Evolutionary conservation across 2,888 invertebrate species (phyloP).

Genomic region (Patella ulyssiponensis): DNA sequence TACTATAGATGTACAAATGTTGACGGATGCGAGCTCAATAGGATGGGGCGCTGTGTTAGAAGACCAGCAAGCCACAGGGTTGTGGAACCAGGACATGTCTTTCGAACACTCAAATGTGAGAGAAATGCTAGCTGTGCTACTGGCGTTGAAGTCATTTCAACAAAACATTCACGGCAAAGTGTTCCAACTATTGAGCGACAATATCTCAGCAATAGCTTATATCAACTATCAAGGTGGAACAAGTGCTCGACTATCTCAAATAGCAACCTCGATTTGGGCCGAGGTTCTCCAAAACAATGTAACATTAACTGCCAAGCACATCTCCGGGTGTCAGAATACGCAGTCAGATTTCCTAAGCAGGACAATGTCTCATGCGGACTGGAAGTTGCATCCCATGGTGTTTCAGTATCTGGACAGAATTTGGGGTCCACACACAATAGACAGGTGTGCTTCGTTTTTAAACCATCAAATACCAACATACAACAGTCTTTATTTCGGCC

Average conservation of each 20-base stretch:
- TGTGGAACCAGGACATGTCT: conserved; percentile 10
- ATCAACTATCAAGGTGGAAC: conserved; percentile 12
- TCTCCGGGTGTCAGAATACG: background rate
- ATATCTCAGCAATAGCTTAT: conserved; percentile 6
- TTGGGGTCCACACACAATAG: conserved; percentile 18
- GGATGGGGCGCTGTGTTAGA: conserved; percentile 13
- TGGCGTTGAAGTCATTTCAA: conserved; percentile 1
- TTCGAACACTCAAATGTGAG: conserved; percentile 2
- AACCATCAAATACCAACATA: conserved; percentile 1
- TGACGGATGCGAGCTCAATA: conserved; percentile 14
- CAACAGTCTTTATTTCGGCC: conserved; percentile 5
- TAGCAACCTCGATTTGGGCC: background rate
- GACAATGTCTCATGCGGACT: background rate
- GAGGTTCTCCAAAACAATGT: background rate
- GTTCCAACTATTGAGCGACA: conserved; percentile 13
- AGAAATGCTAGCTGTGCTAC: conserved; percentile 8
- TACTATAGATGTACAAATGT: background rate
- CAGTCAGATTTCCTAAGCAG: background rate
- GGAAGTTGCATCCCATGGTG: conserved; percentile 4
- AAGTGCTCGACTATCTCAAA: background rate
- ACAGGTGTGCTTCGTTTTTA: conserved; percentile 10
- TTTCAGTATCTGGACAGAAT: conserved; percentile 2
- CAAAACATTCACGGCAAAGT: background rate
- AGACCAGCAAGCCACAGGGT: background rate
- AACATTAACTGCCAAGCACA: background rate